Percentiles rank a stretch among this genome's conserved stretches.
Evolutionary conservation across 2,888 invertebrate species (phyloP).

Genomic region (Chorisops tibialis): DNA sequence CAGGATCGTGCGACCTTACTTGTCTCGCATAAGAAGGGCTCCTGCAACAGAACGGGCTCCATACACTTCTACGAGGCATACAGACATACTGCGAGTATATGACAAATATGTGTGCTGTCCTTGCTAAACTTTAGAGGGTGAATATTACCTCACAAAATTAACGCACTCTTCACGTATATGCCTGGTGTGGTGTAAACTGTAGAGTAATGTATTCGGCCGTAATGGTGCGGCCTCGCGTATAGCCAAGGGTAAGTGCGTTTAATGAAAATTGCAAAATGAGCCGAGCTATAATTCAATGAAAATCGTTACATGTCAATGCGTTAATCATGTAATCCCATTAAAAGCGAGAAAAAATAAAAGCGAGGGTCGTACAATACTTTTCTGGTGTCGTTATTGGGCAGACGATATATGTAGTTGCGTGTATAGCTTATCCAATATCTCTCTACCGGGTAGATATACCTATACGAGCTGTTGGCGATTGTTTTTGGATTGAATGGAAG

Average conservation of each 20-base stretch:
- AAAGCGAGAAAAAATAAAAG: conserved; percentile 27
- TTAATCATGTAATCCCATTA: conserved; percentile 54
- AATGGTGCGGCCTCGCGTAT: not conserved
- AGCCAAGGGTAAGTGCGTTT: conserved; percentile 25
- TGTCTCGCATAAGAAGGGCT: not conserved
- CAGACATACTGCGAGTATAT: not conserved
- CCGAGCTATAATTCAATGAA: conserved; percentile 49
- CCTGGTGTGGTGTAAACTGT: too few relatives aligned
- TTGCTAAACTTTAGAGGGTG: conserved; percentile 1
- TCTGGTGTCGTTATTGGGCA: not conserved
- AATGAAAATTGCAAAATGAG: conserved; percentile 36
- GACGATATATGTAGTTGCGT: not conserved
- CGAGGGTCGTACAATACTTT: conserved; percentile 7
- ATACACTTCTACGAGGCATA: too few relatives aligned
- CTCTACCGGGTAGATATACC: not conserved
- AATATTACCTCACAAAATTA: conserved; percentile 1
- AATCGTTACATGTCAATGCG: conserved; percentile 54
- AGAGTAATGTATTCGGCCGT: not conserved
- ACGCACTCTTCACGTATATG: not conserved
- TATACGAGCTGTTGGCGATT: not conserved
- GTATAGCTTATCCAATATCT: not conserved
- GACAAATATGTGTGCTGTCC: not conserved
- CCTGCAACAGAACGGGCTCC: not conserved
- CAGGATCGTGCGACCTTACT: not conserved
- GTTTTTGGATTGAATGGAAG: conserved; percentile 3